These are phyloP conservation scores for Eudemis profundana DNA, from an alignment of 2,888 invertebrate genomes.

Conservation along the genomic window DNA sequence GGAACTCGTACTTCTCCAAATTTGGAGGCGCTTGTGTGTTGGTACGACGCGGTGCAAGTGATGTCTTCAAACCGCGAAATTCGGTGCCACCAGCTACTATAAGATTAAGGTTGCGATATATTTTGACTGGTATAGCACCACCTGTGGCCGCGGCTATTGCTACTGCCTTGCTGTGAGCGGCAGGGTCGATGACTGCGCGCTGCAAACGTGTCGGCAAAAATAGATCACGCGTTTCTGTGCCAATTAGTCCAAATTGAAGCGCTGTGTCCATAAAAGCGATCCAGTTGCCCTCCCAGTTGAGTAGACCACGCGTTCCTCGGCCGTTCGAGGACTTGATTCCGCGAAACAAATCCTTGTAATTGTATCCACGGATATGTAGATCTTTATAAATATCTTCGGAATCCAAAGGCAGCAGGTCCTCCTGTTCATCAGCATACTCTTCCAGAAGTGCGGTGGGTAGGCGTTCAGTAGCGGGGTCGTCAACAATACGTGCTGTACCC, in stretches of 20 bases:
- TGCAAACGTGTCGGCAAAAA: conserved; percentile 95
- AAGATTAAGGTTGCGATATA: conserved; percentile 89
- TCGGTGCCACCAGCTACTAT: conserved; percentile 94
- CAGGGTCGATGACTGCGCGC: conserved; percentile 92
- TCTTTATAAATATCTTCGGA: conserved; percentile 94
- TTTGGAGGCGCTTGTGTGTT: conserved; percentile 91
- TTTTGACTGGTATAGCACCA: conserved; percentile 85
- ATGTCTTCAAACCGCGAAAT: conserved; percentile 95
- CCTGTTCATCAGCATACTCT: conserved; percentile 60
- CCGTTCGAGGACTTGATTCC: conserved; percentile 92
- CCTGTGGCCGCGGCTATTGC: conserved; percentile 51
- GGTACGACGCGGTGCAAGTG: conserved; percentile 93
- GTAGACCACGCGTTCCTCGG: conserved; percentile 88
- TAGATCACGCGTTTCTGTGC: conserved; percentile 90
- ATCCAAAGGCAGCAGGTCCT: conserved; percentile 81
- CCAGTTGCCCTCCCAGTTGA: conserved; percentile 97
- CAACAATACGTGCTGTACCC: conserved; percentile 89
- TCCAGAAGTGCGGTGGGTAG: conserved; percentile 74
- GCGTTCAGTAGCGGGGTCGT: conserved; percentile 87
- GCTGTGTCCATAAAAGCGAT: conserved; percentile 98
- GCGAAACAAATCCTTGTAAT: conserved; percentile 92
- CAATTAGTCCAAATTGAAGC: conserved; percentile 95
- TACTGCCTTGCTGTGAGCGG: conserved; percentile 84
- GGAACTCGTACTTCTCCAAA: conserved; percentile 93
- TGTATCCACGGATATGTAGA: conserved; percentile 93